Conservation (phyloP, 2,113 vertebrate species). For the Nothobranchius furzeri region DNA sequence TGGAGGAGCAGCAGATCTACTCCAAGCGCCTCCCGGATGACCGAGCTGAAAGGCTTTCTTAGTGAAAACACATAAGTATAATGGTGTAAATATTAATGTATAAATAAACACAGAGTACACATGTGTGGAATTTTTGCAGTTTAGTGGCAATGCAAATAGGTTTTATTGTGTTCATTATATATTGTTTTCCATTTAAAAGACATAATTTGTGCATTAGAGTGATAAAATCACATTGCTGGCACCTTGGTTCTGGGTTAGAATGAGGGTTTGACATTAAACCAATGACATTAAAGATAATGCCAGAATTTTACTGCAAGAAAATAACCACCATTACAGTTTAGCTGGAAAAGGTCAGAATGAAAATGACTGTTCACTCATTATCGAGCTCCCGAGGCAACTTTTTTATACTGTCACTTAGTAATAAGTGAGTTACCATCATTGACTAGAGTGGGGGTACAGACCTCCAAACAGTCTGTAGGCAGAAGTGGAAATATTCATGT, state of each 20-base stretch:
- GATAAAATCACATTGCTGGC: conserved; percentile 16
- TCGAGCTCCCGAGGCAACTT: conserved; percentile 43
- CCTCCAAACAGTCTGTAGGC: conserved; percentile 23
- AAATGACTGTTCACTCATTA: conserved; percentile 68
- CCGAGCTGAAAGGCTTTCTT: too few species aligned
- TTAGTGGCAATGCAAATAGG: too few species aligned
- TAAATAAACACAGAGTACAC: too few species aligned
- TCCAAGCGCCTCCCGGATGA: too few species aligned
- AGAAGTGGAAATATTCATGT: not conserved
- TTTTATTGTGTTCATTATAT: not conserved
- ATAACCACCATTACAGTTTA: conserved; percentile 57
- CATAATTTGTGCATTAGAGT: conserved; percentile 18
- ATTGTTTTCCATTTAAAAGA: conserved; percentile 8
- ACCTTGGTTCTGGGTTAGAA: conserved; percentile 16
- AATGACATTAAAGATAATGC: conserved; percentile 65
- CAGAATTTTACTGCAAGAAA: conserved; percentile 47
- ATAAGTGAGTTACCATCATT: conserved; percentile 41
- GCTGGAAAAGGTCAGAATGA: conserved; percentile 60
- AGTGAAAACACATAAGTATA: too few species aligned
- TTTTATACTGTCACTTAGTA: conserved; percentile 51
- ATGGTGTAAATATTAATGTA: too few species aligned
- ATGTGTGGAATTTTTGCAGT: too few species aligned
- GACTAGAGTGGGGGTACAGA: conserved; percentile 26
- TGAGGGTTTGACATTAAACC: conserved; percentile 62
- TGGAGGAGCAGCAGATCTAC: too few species aligned